These are phyloP conservation scores for Erebia aethiops DNA, from an alignment of 2,888 invertebrate genomes.

Conservation along the genomic window DNA sequence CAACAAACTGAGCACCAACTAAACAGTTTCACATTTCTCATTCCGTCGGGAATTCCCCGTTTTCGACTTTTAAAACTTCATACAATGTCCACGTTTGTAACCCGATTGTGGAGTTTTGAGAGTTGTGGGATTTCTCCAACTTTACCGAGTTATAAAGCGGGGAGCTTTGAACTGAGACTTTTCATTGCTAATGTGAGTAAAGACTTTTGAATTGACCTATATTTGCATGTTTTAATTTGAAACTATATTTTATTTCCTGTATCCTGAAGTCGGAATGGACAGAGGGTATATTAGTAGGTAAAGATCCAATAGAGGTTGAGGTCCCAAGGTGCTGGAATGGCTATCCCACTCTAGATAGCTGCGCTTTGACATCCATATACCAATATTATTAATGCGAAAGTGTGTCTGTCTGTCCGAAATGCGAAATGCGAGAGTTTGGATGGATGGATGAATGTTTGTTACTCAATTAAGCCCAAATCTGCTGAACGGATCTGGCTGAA, in stretches of 20 bases:
- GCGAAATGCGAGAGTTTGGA: too few species aligned
- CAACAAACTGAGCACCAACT: slow-evolving; percentile 25
- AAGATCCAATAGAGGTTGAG: too few species aligned
- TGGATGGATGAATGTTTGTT: too few species aligned
- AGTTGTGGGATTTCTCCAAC: slow-evolving; percentile 35
- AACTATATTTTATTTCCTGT: not conserved
- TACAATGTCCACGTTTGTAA: slow-evolving; percentile 29
- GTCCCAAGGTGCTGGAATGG: too few species aligned
- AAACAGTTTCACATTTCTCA: slow-evolving; percentile 29
- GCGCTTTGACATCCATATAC: too few species aligned
- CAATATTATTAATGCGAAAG: too few species aligned
- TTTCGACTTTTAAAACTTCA: slow-evolving; percentile 29
- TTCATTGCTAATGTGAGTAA: slow-evolving; percentile 32
- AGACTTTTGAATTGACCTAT: slow-evolving; percentile 15
- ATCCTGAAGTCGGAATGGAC: too few species aligned
- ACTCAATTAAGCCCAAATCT: too few species aligned
- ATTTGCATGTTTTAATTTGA: not conserved
- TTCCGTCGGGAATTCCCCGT: slow-evolving; percentile 25
- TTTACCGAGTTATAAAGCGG: slow-evolving; percentile 34
- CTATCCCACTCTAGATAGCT: too few species aligned
- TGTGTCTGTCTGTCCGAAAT: too few species aligned
- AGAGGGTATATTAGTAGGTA: too few species aligned
- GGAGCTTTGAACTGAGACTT: slow-evolving; percentile 28
- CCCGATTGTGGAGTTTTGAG: slow-evolving; percentile 27
- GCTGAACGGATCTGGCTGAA: too few species aligned